A percentile compares a stretch with the other conserved stretches of the same genome.
Evolutionary conservation across 2,888 invertebrate genomes (phyloP).

Genomic region (Altica lythri): DNA sequence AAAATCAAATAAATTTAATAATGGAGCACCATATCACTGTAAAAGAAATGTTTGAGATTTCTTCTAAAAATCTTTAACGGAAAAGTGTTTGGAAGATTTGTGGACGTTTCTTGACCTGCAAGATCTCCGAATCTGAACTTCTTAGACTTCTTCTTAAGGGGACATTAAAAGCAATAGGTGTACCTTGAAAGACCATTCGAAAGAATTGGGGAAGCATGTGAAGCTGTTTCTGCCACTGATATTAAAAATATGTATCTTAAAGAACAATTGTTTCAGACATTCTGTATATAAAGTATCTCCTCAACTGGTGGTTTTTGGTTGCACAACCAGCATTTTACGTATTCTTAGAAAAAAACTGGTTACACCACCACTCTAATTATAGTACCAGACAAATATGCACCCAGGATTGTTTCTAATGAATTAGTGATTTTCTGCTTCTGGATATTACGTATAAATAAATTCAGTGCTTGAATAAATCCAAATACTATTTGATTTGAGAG

Average conservation of each 20-base stretch:
- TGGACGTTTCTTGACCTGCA: conserved; percentile 4
- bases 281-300: too few relatives aligned
- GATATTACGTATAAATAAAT: not conserved
- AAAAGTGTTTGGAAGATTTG: conserved; percentile 3
- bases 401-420: too few relatives aligned
- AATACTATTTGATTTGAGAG: too few relatives aligned
- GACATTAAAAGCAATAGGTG: conserved; percentile 10
- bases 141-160: conserved; percentile 8
- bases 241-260: conserved; percentile 17
- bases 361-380: too few relatives aligned
- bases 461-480: not conserved
- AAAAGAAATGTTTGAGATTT: conserved; percentile 2
- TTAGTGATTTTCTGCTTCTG: too few relatives aligned
- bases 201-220: conserved; percentile 9
- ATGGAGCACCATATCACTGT: conserved; percentile 11
- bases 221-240: not conserved
- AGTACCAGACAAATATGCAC: too few relatives aligned
- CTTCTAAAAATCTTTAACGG: conserved; percentile 1
- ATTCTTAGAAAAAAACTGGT: not conserved
- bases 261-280: too few relatives aligned
- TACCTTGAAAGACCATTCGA: conserved; percentile 1
- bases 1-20: too few relatives aligned
- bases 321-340: too few relatives aligned
- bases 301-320: too few relatives aligned
- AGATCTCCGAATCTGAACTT: conserved; percentile 8